A percentile compares a stretch with the other conserved stretches of the same genome.
Conservation (phyloP, 2,113 vertebrate genomes). For the Rhineura floridana region DNA sequence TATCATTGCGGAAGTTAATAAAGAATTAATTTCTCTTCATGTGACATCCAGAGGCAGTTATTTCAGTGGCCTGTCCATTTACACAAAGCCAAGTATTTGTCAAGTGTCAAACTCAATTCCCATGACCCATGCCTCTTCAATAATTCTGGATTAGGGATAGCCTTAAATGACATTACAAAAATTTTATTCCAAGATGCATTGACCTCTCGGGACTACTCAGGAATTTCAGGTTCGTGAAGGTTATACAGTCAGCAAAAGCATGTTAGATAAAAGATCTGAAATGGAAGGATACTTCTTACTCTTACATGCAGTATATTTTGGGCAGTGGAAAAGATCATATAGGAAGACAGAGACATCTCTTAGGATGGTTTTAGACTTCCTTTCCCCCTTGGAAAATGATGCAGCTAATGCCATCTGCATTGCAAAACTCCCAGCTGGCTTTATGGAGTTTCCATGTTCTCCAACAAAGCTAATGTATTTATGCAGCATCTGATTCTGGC, state of each 20-base stretch:
- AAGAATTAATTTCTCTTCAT: constrained; percentile 94
- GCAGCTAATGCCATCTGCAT: constrained; percentile 59
- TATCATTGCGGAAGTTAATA: constrained; percentile 92
- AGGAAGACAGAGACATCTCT: constrained; percentile 32
- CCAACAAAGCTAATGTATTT: constrained; percentile 50
- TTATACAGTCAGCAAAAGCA: constrained; percentile 82
- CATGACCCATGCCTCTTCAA: constrained; percentile 81
- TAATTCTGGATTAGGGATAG: constrained; percentile 93
- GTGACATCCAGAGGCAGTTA: constrained; percentile 87
- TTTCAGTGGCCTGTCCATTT: constrained; percentile 90
- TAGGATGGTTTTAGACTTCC: constrained; percentile 37
- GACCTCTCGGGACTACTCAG: constrained; percentile 87
- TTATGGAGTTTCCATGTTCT: constrained; percentile 69
- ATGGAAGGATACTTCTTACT: constrained; percentile 30
- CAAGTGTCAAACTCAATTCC: constrained; percentile 93
- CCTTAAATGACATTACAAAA: constrained; percentile 98
- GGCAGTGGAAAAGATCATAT: not conserved
- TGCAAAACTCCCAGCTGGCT: constrained; percentile 41
- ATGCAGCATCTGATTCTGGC: constrained; percentile 12
- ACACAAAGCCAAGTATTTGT: constrained; percentile 97
- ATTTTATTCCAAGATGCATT: constrained; percentile 92
- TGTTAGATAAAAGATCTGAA: constrained; percentile 54
- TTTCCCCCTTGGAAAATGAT: constrained; percentile 57
- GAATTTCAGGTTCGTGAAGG: constrained; percentile 84
- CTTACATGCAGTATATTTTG: constrained; percentile 21